These are phyloP conservation scores for Ailuropoda melanoleuca DNA, from an alignment of 2,113 vertebrate genomes.

Conservation along the genomic window DNA sequence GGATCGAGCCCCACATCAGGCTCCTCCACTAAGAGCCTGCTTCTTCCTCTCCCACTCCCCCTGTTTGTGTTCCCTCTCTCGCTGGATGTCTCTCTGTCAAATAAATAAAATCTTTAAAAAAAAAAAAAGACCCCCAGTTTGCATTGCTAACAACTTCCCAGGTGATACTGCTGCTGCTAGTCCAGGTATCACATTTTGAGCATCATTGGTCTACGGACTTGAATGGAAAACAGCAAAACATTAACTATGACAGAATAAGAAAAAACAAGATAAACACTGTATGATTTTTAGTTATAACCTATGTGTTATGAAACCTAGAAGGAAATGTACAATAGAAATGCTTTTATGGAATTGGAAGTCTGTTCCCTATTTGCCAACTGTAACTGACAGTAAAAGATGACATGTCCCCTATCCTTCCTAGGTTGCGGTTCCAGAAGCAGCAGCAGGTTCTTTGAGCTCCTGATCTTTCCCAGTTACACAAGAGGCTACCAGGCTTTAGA, in stretches of 20 bases:
- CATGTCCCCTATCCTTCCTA: neutral
- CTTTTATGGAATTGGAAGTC: neutral
- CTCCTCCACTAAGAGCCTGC: too few relatives aligned
- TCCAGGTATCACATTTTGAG: neutral
- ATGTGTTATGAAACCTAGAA: neutral
- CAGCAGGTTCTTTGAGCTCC: neutral
- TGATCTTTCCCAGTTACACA: neutral
- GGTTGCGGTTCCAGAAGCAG: neutral
- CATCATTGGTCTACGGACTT: neutral
- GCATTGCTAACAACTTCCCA: neutral
- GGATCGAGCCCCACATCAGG: too few relatives aligned
- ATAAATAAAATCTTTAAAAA: too few relatives aligned
- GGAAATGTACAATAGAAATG: neutral
- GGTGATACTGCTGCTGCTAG: neutral
- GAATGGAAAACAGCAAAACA: neutral
- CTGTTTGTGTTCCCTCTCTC: too few relatives aligned
- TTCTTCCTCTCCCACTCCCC: too few relatives aligned
- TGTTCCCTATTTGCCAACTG: neutral
- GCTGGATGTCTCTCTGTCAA: too few relatives aligned
- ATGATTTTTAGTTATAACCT: neutral
- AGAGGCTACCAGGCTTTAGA: neutral
- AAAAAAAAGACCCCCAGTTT: fast-evolving
- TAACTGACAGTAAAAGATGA: neutral
- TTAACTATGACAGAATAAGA: neutral
- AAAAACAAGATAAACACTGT: neutral